These are phyloP conservation scores for Enteromius paludinosus DNA, from an alignment of 2,797 vertebrate species.

Conservation along the genomic window DNA sequence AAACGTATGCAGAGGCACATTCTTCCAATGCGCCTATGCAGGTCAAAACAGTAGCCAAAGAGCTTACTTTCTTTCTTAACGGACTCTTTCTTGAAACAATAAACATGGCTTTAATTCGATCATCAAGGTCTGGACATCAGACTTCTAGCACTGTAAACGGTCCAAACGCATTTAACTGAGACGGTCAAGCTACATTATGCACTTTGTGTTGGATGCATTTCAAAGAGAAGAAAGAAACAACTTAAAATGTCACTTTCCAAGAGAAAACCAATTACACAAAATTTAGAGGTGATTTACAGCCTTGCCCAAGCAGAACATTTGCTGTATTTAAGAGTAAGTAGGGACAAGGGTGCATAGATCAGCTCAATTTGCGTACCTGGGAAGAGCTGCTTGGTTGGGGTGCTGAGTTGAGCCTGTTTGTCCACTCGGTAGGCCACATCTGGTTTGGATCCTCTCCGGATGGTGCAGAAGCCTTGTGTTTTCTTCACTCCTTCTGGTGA, in stretches of 20 bases:
- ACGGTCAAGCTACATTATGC: constrained; percentile 53
- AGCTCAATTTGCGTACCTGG: constrained; percentile 75
- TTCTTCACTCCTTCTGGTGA: constrained; percentile 91
- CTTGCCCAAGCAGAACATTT: constrained; percentile 9
- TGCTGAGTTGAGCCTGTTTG: constrained; percentile 91
- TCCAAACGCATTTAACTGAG: constrained; percentile 45
- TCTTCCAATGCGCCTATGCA: neutral
- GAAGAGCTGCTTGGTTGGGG: constrained; percentile 93
- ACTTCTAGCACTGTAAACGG: constrained; percentile 45
- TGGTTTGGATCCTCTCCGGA: constrained; percentile 89
- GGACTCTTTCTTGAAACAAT: constrained; percentile 60
- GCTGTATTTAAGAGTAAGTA: neutral
- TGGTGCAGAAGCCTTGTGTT: constrained; percentile 91
- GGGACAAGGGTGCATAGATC: neutral
- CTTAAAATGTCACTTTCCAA: constrained; percentile 47
- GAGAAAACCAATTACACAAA: constrained; percentile 42
- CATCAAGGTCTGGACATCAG: constrained; percentile 54
- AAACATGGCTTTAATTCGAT: constrained; percentile 58
- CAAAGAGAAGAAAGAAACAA: constrained; percentile 55
- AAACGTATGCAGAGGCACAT: neutral
- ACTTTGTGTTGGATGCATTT: constrained; percentile 50
- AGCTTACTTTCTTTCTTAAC: constrained; percentile 45
- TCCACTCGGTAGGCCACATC: constrained; percentile 91
- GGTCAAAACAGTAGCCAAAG: constrained; percentile 54
- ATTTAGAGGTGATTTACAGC: constrained; percentile 23